Evolutionary conservation across 1,140 invertebrate genomes (phyloP), one percentile per base, ranked within the genome.

Genomic region (Pseudomyrmex flavicornis): DNA sequence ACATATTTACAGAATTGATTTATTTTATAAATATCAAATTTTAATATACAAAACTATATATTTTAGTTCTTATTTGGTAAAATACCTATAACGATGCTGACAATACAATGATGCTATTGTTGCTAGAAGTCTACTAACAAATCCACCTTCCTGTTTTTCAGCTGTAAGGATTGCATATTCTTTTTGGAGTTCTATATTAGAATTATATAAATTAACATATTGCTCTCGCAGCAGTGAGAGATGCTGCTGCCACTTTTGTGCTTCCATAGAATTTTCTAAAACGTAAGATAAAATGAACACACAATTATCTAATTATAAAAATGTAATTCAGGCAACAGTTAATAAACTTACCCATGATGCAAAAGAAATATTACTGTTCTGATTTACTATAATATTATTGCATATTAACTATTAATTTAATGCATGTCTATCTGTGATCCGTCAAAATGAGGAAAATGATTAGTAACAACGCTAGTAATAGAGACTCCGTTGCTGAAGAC

Each of bases 151-250:
- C 74, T 94, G 91, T 68, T 93, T 94, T 2, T 96, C 95, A 13
- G 97, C 96, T 75, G 96, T 95, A n/a, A 95, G 94, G 48, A 97
- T 95, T 68, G 97, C 97, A 91, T 97, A 98, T 92, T 98, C 98
- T 82, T 96, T 96, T 92, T 99, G 97, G 7, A 99, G 92, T 87
- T 98, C 97, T 4, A 95, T 95, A 91, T 97, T 97, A 83, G 96
- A 96, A n/a, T 95, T 95, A 91, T 98, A 98, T 15, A 99, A 95
- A 93, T 98, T 98, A 0, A 98, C 96, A 94, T 99, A 99, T 92
- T 99, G 98, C 89, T 98, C 97, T 91, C 98, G 96, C 58, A 99
- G 94, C 68, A 99, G 94, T 58, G 96, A 93, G 85, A 99, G 95
- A 92, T 99, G 98, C 90, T 98, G 97, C 92, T 98, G 97, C 88